Evolutionary conservation across 2,888 invertebrate genomes (phyloP).

Genomic region (Eupithecia subfuscata): DNA sequence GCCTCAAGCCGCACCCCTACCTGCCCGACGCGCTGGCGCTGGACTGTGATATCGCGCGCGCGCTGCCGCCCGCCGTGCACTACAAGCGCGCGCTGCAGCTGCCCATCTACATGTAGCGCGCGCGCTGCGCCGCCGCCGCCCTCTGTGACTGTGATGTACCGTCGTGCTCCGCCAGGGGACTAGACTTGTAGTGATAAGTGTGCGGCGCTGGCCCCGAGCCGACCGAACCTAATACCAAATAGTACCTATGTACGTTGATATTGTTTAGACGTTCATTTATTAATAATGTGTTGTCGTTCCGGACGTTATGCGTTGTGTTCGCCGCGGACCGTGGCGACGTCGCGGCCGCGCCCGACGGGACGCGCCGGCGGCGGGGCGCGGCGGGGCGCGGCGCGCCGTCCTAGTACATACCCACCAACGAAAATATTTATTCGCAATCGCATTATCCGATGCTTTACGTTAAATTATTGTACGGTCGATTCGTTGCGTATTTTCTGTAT

Average conservation of each 20-base stretch:
- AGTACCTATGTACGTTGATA: constrained; percentile 76
- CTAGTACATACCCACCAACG: constrained; percentile 68
- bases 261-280: constrained; percentile 76
- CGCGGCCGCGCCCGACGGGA: constrained; percentile 15
- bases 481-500: constrained; percentile 81
- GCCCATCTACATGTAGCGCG: constrained; percentile 80
- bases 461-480: constrained; percentile 78
- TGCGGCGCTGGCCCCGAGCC: constrained; percentile 48
- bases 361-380: constrained; percentile 33
- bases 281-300: constrained; percentile 65
- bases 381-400: constrained; percentile 21
- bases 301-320: constrained; percentile 61
- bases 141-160: constrained; percentile 76
- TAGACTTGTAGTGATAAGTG: constrained; percentile 68
- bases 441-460: constrained; percentile 77
- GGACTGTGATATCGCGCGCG: constrained; percentile 78
- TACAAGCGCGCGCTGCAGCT: constrained; percentile 81
- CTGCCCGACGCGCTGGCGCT: constrained; percentile 65
- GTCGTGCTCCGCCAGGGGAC: constrained; percentile 64
- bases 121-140: constrained; percentile 55
- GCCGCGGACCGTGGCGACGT: constrained; percentile 44
- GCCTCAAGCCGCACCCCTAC: constrained; percentile 68
- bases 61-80: constrained; percentile 65
- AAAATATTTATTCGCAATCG: constrained; percentile 77
- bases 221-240: constrained; percentile 76